Conservation (phyloP, 1,140 invertebrate genomes). For the Bombus confusus region DNA sequence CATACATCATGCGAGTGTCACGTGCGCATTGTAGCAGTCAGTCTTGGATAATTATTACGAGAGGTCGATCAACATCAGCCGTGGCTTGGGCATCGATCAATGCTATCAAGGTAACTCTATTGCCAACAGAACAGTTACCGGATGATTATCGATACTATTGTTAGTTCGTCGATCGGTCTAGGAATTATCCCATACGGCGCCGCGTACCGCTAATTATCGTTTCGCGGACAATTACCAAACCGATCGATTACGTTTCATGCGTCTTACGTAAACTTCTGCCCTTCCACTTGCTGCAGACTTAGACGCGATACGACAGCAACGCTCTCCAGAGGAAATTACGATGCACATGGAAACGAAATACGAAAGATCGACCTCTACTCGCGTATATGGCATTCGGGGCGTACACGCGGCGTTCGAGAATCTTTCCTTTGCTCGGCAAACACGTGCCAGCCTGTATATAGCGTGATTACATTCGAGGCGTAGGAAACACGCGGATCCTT, state of each 20-base stretch:
- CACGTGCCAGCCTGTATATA: slow-evolving; percentile 7
- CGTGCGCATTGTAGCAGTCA: slow-evolving; percentile 55
- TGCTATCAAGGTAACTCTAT: slow-evolving; percentile 67
- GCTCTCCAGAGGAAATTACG: neutral
- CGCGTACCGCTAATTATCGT: slow-evolving; percentile 61
- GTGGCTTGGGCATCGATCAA: slow-evolving; percentile 57
- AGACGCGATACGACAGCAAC: neutral
- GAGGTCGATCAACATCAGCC: slow-evolving; percentile 64
- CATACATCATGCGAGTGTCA: slow-evolving; percentile 65
- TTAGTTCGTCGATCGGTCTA: slow-evolving; percentile 52
- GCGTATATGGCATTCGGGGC: neutral
- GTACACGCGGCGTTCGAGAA: neutral
- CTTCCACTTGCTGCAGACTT: too few relatives aligned
- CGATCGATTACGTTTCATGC: neutral
- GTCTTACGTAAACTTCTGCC: neutral
- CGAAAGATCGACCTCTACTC: neutral
- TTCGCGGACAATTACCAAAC: slow-evolving; percentile 57
- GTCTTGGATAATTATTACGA: slow-evolving; percentile 69
- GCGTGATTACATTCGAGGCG: slow-evolving; percentile 49
- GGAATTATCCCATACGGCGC: slow-evolving; percentile 43
- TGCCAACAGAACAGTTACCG: slow-evolving; percentile 65
- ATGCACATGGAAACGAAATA: neutral
- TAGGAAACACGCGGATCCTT: slow-evolving; percentile 51
- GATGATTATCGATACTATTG: slow-evolving; percentile 63
- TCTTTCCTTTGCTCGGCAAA: slow-evolving; percentile 39